Conservation (phyloP, 2,888 invertebrate genomes). For the Ophion slaviceki region DNA sequence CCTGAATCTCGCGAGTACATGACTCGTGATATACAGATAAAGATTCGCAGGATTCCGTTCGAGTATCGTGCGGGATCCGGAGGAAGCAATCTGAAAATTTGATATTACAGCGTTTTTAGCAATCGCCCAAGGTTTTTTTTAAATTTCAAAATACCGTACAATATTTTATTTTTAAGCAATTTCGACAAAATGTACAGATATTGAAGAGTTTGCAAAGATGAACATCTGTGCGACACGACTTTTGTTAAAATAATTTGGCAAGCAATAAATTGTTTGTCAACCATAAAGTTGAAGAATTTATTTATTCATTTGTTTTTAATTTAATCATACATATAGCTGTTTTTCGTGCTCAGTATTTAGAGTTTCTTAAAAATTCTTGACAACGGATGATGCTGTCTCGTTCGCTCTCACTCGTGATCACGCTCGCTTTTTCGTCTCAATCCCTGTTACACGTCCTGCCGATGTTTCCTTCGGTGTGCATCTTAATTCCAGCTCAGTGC, state of each 20-base stretch:
- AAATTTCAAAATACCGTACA: too few species aligned
- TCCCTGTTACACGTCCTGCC: background rate
- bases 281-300: conserved; percentile 3
- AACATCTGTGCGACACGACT: too few species aligned
- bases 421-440: background rate
- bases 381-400: conserved; percentile 4
- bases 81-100: too few species aligned
- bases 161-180: too few species aligned
- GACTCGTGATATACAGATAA: too few species aligned
- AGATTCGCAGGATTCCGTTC: too few species aligned
- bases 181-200: too few species aligned
- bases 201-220: too few species aligned
- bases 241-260: background rate
- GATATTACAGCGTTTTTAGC: too few species aligned
- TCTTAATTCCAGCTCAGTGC: background rate
- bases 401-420: background rate
- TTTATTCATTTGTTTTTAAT: background rate
- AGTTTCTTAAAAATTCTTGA: conserved; percentile 2
- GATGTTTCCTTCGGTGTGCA: background rate
- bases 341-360: background rate
- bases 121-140: too few species aligned
- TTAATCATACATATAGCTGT: background rate
- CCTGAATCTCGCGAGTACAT: too few species aligned
- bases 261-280: conserved; percentile 1
- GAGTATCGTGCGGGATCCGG: too few species aligned